A percentile compares a stretch with the other conserved stretches of the same genome.
Conservation (phyloP, 1,140 invertebrate genomes). For the Lanistes nyassanus region DNA sequence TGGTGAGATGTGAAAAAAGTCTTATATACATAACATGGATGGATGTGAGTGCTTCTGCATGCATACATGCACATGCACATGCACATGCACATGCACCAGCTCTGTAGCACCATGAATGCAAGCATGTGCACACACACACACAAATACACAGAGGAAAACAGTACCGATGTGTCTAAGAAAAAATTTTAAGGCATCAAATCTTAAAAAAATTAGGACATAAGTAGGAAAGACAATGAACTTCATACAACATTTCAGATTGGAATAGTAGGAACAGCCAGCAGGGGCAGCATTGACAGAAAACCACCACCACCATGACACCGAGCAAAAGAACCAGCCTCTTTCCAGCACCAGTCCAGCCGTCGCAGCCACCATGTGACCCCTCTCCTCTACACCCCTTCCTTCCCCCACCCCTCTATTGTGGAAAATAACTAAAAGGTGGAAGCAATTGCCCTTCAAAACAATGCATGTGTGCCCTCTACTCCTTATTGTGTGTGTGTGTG, state of each 20-base stretch:
- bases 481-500: too few species aligned
- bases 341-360: too few species aligned
- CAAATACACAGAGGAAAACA: background rate
- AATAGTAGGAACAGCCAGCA: too few species aligned
- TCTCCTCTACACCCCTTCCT: too few species aligned
- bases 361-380: too few species aligned
- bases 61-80: background rate
- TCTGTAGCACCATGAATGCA: background rate
- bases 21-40: background rate
- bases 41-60: background rate
- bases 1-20: background rate
- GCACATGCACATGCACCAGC: background rate
- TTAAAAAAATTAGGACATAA: background rate
- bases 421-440: too few species aligned
- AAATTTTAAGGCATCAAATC: too few species aligned
- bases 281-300: background rate
- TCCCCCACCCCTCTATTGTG: too few species aligned
- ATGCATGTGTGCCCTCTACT: too few species aligned
- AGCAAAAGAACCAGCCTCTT: background rate
- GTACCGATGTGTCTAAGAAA: too few species aligned
- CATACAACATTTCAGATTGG: background rate
- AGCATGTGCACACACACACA: conserved; percentile 9
- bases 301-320: background rate
- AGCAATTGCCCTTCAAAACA: too few species aligned
- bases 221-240: background rate